These are phyloP conservation scores for Brassicogethes aeneus DNA, from an alignment of 2,888 invertebrate genomes.

Conservation along the genomic window DNA sequence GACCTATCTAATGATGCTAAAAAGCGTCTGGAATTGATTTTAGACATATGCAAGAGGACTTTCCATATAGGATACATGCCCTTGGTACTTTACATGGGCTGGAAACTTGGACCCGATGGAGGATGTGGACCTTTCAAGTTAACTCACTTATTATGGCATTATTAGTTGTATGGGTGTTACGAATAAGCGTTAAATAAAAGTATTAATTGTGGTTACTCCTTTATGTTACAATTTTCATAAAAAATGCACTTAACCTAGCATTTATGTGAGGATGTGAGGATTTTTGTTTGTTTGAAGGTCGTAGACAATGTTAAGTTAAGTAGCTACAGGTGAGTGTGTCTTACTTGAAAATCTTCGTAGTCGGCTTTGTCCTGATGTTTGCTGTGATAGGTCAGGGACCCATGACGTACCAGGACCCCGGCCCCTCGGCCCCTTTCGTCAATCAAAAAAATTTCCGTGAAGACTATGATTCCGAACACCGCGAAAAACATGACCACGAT, in stretches of 20 bases:
- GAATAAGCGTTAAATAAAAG: too few species aligned
- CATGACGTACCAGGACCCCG: slow-evolving; percentile 45
- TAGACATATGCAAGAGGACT: slow-evolving; percentile 17
- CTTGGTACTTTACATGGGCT: slow-evolving; percentile 28
- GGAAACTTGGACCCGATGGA: slow-evolving; percentile 25
- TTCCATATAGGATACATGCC: slow-evolving; percentile 29
- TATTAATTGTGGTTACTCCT: too few species aligned
- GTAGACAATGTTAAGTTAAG: too few species aligned
- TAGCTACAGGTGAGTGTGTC: not conserved
- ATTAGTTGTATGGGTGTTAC: too few species aligned
- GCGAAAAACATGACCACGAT: slow-evolving; percentile 86
- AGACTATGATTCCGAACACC: slow-evolving; percentile 77
- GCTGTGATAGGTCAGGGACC: slow-evolving; percentile 45
- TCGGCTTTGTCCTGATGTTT: slow-evolving; percentile 49
- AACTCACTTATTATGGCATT: slow-evolving; percentile 30
- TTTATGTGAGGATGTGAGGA: too few species aligned
- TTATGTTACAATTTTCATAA: too few species aligned
- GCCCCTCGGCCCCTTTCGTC: slow-evolving; percentile 52
- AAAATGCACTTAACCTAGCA: too few species aligned
- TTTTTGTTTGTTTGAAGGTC: too few species aligned
- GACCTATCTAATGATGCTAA: slow-evolving; percentile 20
- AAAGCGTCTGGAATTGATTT: slow-evolving; percentile 19
- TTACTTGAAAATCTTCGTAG: slow-evolving; percentile 56
- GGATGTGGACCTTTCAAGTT: slow-evolving; percentile 24
- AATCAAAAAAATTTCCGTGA: slow-evolving; percentile 73